A percentile compares a stretch with the other conserved stretches of the same genome.
phyloP scores from a whole-genome alignment of 1,140 invertebrate genomes.

The Eriosoma lanigerum region DNA sequence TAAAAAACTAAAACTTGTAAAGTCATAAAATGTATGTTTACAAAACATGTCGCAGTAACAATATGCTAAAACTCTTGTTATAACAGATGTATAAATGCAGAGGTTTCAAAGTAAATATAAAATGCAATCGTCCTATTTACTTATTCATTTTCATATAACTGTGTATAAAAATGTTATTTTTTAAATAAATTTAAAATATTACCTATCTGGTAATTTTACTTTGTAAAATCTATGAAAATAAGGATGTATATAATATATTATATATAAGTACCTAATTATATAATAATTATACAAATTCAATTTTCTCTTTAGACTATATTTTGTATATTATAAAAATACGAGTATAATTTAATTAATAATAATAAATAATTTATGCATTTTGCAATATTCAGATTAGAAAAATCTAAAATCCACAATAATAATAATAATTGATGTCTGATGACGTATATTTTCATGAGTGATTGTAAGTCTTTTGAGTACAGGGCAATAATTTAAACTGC shows the following conservation, averaged over 20 bases:
- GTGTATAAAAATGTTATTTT: background rate
- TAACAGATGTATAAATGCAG: slow-evolving; percentile 37
- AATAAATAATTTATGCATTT: background rate
- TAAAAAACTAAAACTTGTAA: slow-evolving; percentile 21
- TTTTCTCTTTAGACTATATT: too few species aligned
- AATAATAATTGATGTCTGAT: background rate
- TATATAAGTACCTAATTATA: too few species aligned
- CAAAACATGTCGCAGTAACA: background rate
- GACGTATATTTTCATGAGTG: background rate
- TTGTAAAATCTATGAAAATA: background rate
- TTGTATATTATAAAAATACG: too few species aligned
- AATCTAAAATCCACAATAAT: background rate
- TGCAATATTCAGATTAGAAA: background rate
- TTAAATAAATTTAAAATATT: background rate
- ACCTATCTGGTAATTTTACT: too few species aligned
- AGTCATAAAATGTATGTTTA: background rate
- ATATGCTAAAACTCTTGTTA: slow-evolving; percentile 38
- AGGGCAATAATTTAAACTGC: slow-evolving; percentile 25
- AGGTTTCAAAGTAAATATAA: slow-evolving; percentile 22
- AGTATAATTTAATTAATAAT: too few species aligned
- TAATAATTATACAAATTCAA: too few species aligned
- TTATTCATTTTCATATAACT: background rate
- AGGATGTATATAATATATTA: background rate
- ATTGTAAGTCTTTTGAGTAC: slow-evolving; percentile 29
- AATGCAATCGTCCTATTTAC: background rate